Evolutionary conservation across 2,797 vertebrate genomes (phyloP).

Genomic region (Xenops minutus): DNA sequence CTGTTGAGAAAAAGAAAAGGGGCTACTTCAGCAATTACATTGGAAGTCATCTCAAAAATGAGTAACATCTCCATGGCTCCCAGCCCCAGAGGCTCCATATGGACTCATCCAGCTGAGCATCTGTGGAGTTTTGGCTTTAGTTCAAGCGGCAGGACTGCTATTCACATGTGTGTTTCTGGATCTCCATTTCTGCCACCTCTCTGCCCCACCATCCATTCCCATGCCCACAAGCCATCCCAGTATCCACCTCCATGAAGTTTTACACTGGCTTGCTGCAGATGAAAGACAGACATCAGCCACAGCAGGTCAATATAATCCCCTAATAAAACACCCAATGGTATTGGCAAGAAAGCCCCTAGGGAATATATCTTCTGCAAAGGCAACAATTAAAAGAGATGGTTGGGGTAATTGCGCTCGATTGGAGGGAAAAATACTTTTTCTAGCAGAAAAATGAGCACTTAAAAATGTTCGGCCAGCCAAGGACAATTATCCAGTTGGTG

Average conservation of each 20-base stretch:
- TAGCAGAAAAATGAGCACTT: conserved; percentile 52
- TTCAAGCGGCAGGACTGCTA: conserved; percentile 14
- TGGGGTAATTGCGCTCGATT: conserved; percentile 3
- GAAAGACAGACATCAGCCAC: not conserved
- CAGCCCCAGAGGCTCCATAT: conserved; percentile 26
- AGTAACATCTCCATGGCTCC: not conserved
- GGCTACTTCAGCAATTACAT: conserved; percentile 15
- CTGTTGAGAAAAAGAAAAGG: not conserved
- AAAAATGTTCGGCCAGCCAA: conserved; percentile 8
- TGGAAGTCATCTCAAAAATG: not conserved
- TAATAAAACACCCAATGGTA: not conserved
- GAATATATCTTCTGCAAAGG: conserved; percentile 3
- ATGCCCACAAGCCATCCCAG: not conserved
- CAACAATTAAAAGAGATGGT: conserved; percentile 2
- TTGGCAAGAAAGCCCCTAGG: not conserved
- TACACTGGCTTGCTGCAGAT: not conserved
- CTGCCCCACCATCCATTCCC: not conserved
- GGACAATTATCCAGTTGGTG: not conserved
- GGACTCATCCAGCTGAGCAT: conserved; percentile 13
- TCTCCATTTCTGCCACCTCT: not conserved
- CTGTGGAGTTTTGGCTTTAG: conserved; percentile 20
- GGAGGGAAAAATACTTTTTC: conserved; percentile 19
- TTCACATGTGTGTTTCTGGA: not conserved
- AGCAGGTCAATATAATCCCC: not conserved
- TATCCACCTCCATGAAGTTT: not conserved